Evolutionary conservation across 2,113 vertebrate genomes (phyloP).

Genomic region (Pteronura brasiliensis): DNA sequence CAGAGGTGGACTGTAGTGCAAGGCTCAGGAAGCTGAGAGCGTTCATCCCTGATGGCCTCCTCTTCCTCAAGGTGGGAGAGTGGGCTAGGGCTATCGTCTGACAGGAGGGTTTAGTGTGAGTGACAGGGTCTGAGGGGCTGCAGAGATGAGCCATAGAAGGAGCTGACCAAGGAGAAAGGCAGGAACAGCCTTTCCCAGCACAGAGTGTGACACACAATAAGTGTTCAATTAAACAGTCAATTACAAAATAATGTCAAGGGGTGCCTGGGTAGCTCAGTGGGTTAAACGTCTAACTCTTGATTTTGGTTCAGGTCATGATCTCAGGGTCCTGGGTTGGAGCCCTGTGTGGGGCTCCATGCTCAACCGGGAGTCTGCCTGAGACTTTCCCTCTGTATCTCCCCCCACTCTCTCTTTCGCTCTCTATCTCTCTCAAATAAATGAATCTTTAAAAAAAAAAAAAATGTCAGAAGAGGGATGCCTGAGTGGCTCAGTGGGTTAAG

Average conservation of each 20-base stretch:
- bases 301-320: background rate
- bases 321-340: background rate
- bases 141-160: background rate
- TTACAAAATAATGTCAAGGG: background rate
- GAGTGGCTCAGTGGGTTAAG: background rate
- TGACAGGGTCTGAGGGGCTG: background rate
- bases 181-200: background rate
- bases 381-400: no score
- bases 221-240: background rate
- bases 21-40: background rate
- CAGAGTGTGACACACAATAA: background rate
- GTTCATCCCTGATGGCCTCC: accelerated
- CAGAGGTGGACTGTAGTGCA: no score
- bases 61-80: background rate
- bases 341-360: background rate
- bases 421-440: no score
- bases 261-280: background rate
- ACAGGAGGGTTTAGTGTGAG: accelerated
- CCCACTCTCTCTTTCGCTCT: no score
- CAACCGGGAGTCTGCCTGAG: background rate
- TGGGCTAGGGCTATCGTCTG: accelerated
- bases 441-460: no score
- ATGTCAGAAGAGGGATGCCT: background rate
- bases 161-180: background rate
- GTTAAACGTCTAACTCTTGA: background rate